A percentile compares a stretch with the other conserved stretches of the same genome.
These are phyloP conservation scores for Hydrophis major DNA, from an alignment of 2,797 vertebrate genomes.

Conservation along the genomic window DNA sequence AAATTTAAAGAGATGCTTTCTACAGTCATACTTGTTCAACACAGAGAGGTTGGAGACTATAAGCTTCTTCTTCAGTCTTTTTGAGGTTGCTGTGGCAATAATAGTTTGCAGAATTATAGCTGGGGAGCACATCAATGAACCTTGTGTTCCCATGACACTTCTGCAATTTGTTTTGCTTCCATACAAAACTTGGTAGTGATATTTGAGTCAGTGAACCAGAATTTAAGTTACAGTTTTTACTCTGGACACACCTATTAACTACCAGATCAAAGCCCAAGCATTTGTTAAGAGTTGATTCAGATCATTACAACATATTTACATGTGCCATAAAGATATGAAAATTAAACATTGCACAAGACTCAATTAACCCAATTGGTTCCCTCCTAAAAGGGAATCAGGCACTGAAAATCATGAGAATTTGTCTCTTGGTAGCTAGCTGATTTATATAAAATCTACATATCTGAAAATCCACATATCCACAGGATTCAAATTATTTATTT, in stretches of 20 bases:
- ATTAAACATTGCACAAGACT: not conserved
- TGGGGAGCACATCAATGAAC: not conserved
- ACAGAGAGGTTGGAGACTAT: not conserved
- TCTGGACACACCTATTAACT: accelerated
- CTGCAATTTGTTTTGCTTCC: conserved; percentile 18
- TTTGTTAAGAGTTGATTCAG: accelerated
- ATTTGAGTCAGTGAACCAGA: conserved; percentile 6
- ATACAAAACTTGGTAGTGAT: conserved; percentile 24
- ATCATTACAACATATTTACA: not conserved
- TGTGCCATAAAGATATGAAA: not conserved
- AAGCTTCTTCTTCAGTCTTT: too few species aligned
- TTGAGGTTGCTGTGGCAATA: not conserved
- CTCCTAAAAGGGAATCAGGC: not conserved
- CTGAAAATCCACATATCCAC: accelerated
- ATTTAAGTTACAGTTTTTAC: conserved; percentile 1
- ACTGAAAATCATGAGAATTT: not conserved
- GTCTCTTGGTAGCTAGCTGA: accelerated
- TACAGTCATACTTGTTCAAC: not conserved
- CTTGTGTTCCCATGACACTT: not conserved
- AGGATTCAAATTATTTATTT: not conserved
- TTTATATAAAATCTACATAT: accelerated
- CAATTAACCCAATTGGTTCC: not conserved
- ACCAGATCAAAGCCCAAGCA: not conserved
- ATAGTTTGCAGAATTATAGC: conserved; percentile 22
- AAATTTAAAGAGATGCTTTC: not conserved